Conservation (phyloP, 2,113 vertebrate genomes). For the Capreolus pygargus region DNA sequence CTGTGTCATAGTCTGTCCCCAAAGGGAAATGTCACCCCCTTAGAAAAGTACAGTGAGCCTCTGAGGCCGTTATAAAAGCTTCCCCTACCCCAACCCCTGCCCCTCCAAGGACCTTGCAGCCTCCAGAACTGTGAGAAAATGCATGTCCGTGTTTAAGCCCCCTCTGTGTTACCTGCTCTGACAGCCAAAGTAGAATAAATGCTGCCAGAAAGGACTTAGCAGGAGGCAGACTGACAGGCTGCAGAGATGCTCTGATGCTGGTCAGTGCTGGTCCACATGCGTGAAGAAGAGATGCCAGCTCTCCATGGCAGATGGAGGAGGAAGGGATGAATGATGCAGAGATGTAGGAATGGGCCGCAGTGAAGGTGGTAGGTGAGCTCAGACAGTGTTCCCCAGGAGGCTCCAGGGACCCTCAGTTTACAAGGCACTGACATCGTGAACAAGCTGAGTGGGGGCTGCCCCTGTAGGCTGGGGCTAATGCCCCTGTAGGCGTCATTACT, state of each 20-base stretch:
- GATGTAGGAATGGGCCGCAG: not conserved
- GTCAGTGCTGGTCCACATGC: too few species aligned
- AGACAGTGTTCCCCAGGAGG: not conserved
- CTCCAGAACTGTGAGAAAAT: not conserved
- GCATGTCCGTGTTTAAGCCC: not conserved
- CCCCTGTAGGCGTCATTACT: too few species aligned
- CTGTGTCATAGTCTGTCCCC: not conserved
- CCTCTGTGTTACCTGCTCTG: not conserved
- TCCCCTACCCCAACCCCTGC: too few species aligned
- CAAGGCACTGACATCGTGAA: not conserved
- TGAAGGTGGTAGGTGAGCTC: not conserved
- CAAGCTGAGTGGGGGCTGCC: not conserved
- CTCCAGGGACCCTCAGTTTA: rapidly evolving
- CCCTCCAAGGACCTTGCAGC: too few species aligned
- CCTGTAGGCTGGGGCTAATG: not conserved
- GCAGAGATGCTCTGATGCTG: not conserved
- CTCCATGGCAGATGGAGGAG: rapidly evolving
- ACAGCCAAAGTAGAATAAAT: not conserved
- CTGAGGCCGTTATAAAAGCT: too few species aligned
- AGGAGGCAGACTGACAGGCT: not conserved
- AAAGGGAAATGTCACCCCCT: not conserved
- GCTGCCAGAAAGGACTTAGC: not conserved
- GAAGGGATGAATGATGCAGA: not conserved
- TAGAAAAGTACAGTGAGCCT: not conserved
- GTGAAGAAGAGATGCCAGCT: not conserved